Conservation (phyloP, 2,888 invertebrate species). For the Drosophila lutescens region DNA sequence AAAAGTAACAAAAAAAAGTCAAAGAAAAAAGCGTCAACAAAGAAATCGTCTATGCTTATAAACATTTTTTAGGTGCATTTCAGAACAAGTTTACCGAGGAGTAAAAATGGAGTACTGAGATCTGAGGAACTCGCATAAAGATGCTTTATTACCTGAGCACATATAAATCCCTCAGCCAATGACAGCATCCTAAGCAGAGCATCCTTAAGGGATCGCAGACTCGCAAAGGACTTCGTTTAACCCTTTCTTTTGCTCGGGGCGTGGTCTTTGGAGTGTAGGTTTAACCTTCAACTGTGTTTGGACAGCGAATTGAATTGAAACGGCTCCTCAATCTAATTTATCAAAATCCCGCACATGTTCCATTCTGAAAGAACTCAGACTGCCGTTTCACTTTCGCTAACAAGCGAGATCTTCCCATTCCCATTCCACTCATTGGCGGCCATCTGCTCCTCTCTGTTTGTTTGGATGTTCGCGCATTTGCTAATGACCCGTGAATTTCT, state of each 20-base stretch:
- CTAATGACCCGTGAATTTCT: slow-evolving; percentile 72
- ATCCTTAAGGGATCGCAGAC: slow-evolving; percentile 15
- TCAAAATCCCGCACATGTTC: slow-evolving; percentile 72
- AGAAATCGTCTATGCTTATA: slow-evolving; percentile 16
- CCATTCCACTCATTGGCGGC: slow-evolving; percentile 3
- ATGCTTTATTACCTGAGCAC: slow-evolving; percentile 61
- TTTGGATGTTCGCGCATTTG: slow-evolving; percentile 44
- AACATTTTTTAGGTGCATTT: slow-evolving; percentile 16
- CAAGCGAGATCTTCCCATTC: slow-evolving; percentile 16
- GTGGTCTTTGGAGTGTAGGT: slow-evolving; percentile 40
- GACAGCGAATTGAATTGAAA: slow-evolving; percentile 58
- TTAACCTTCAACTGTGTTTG: slow-evolving; percentile 48
- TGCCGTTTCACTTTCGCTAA: not conserved
- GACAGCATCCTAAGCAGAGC: slow-evolving; percentile 47
- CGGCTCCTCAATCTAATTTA: slow-evolving; percentile 64
- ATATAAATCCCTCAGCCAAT: slow-evolving; percentile 65
- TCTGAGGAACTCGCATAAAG: slow-evolving; percentile 35
- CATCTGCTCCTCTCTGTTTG: slow-evolving; percentile 41
- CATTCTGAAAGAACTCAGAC: slow-evolving; percentile 17
- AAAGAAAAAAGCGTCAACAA: slow-evolving; percentile 29
- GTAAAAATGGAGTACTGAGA: slow-evolving; percentile 70
- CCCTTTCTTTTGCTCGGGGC: slow-evolving; percentile 40
- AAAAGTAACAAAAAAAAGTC: slow-evolving; percentile 31
- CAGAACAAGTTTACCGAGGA: slow-evolving; percentile 52
- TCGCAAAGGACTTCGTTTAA: slow-evolving; percentile 23